phyloP scores from a whole-genome alignment of 2,113 vertebrate species.

The Zingel zingel region DNA sequence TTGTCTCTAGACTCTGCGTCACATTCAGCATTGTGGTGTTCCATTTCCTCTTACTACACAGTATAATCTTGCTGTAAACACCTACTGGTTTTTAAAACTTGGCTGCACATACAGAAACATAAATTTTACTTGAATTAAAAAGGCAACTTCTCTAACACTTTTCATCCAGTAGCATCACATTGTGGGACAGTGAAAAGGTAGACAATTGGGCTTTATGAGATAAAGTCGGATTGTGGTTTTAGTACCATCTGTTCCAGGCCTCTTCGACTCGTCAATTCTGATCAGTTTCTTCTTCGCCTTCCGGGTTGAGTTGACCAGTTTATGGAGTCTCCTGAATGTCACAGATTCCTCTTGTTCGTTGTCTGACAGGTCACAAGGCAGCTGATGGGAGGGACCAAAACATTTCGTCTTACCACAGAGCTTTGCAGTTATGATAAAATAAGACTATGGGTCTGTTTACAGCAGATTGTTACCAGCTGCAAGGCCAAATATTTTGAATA shows the following conservation, averaged over 20 bases:
- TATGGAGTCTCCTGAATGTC: slow-evolving; percentile 95
- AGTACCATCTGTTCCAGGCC: slow-evolving; percentile 89
- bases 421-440: background rate
- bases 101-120: background rate
- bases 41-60: background rate
- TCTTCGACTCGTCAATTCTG: slow-evolving; percentile 93
- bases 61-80: background rate
- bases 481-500: background rate
- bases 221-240: background rate
- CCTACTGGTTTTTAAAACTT: background rate
- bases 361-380: slow-evolving; percentile 92
- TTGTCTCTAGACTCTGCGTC: slow-evolving; percentile 24
- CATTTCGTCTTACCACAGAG: background rate
- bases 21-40: background rate
- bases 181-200: background rate
- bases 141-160: background rate
- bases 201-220: background rate
- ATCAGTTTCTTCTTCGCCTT: slow-evolving; percentile 96
- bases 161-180: background rate
- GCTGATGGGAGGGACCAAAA: slow-evolving; percentile 73
- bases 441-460: background rate
- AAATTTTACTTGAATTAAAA: background rate
- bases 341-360: slow-evolving; percentile 93
- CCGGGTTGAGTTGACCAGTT: slow-evolving; percentile 95
- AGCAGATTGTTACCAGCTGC: background rate